Percentiles rank a stretch among this genome's conserved stretches.
Conservation (phyloP, 2,113 vertebrate species). For the Piprites chloris region DNA sequence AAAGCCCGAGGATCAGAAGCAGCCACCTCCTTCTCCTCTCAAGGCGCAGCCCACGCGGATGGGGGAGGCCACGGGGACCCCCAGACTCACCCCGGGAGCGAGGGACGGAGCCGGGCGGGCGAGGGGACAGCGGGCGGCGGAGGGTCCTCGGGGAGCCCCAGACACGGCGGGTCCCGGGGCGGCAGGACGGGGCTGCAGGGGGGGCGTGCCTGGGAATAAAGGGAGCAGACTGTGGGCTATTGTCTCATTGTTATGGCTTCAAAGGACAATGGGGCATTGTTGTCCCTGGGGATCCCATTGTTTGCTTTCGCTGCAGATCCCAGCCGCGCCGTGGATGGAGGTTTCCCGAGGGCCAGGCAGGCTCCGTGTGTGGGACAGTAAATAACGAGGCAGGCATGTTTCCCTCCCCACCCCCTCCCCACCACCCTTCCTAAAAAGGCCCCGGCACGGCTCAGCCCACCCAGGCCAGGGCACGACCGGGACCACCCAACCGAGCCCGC, state of each 20-base stretch:
- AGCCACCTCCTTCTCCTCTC: neutral
- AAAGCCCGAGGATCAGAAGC: neutral
- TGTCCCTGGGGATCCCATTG: conserved; percentile 58
- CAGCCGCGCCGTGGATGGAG: neutral
- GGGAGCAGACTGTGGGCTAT: conserved; percentile 21
- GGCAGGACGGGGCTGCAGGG: neutral
- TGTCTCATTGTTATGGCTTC: conserved; percentile 55
- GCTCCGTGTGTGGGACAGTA: conserved; percentile 35
- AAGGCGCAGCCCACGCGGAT: neutral
- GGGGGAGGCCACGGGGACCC: neutral
- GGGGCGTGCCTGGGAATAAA: conserved; percentile 14
- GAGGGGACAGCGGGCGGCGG: neutral
- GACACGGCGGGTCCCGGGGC: neutral
- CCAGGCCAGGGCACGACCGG: neutral
- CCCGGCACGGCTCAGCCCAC: neutral
- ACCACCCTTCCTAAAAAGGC: neutral
- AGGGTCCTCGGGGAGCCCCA: neutral
- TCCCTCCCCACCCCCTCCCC: neutral
- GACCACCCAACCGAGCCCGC: neutral
- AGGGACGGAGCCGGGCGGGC: neutral
- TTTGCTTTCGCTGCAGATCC: conserved; percentile 27
- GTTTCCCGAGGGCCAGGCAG: conserved; percentile 51
- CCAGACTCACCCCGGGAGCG: neutral
- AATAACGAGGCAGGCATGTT: neutral
- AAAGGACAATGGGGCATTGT: conserved; percentile 66